Percentiles rank a stretch among this genome's conserved stretches.
phyloP scores from a whole-genome alignment of 92 coral and sea anemone species.

The Nematostella vectensis region DNA sequence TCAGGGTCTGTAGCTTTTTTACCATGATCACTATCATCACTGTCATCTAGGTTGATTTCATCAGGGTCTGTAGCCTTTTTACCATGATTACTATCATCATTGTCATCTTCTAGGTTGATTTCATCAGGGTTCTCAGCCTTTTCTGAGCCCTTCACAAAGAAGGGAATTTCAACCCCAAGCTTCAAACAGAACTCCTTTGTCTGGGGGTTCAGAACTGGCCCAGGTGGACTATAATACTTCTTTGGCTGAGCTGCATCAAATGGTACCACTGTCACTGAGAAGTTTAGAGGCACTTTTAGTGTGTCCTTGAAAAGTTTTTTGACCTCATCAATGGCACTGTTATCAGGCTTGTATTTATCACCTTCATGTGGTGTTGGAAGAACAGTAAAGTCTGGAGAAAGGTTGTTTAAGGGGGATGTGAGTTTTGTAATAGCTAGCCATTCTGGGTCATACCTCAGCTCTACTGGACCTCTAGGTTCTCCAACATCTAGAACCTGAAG shows the following conservation, averaged over 20 bases:
- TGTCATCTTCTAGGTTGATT: conserved; percentile 64
- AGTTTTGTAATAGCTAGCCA: conserved; percentile 83
- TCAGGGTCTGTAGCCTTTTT: conserved; percentile 28
- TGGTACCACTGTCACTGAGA: conserved; percentile 53
- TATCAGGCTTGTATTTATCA: conserved; percentile 55
- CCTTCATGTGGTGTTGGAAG: conserved; percentile 38
- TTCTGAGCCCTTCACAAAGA: conserved; percentile 17
- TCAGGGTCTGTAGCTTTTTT: conserved; percentile 52
- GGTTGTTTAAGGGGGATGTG: conserved; percentile 56
- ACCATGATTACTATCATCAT: conserved; percentile 13
- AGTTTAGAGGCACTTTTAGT: conserved; percentile 64
- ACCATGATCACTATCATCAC: conserved; percentile 4
- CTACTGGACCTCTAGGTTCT: conserved; percentile 60
- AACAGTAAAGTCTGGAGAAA: conserved; percentile 30
- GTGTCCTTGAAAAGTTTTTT: conserved; percentile 34
- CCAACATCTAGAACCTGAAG: conserved; percentile 83
- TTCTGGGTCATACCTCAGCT: conserved; percentile 77
- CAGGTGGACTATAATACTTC: conserved; percentile 21
- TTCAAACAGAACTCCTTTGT: conserved; percentile 58
- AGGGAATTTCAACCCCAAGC: conserved; percentile 76
- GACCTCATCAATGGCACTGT: conserved; percentile 39
- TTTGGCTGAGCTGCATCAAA: conserved; percentile 57
- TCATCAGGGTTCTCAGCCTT: conserved; percentile 74
- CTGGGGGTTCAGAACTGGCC: conserved; percentile 57
- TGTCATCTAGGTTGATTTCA: conserved; percentile 38